A percentile compares a stretch with the other conserved stretches of the same genome.
These are phyloP conservation scores for Hirtodrosophila alboralis DNA, from an alignment of 2,888 invertebrate species.

Conservation along the genomic window DNA sequence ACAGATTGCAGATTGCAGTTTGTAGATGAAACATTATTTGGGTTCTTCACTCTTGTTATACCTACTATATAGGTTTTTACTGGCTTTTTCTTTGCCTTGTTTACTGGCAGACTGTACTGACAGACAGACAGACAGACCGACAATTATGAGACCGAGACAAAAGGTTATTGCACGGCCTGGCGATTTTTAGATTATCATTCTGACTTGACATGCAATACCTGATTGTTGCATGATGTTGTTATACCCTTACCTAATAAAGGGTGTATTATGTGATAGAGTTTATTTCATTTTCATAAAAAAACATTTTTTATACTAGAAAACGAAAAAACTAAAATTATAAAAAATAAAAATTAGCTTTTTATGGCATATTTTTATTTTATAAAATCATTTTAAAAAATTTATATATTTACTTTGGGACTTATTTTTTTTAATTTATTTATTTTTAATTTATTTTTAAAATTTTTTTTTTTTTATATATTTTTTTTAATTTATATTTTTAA, in stretches of 20 bases:
- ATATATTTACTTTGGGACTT: no score
- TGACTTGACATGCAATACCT: slow-evolving; percentile 55
- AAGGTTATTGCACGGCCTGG: slow-evolving; percentile 71
- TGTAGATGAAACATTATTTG: slow-evolving; percentile 32
- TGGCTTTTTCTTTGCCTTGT: slow-evolving; percentile 13
- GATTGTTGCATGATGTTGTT: slow-evolving; percentile 37
- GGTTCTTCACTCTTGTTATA: not conserved
- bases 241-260: slow-evolving; percentile 14
- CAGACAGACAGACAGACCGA: not conserved
- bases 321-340: no score
- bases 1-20: slow-evolving; percentile 21
- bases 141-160: slow-evolving; percentile 37
- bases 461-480: no score
- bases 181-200: slow-evolving; percentile 72
- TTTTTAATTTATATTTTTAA: no score
- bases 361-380: no score
- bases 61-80: slow-evolving; percentile 8
- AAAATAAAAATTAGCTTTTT: no score
- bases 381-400: no score
- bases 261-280: not conserved
- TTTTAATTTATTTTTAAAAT: no score
- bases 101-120: no score
- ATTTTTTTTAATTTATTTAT: no score
- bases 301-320: no score
- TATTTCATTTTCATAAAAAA: no score